Conservation (phyloP, 2,113 vertebrate genomes). For the Gulo gulo region DNA sequence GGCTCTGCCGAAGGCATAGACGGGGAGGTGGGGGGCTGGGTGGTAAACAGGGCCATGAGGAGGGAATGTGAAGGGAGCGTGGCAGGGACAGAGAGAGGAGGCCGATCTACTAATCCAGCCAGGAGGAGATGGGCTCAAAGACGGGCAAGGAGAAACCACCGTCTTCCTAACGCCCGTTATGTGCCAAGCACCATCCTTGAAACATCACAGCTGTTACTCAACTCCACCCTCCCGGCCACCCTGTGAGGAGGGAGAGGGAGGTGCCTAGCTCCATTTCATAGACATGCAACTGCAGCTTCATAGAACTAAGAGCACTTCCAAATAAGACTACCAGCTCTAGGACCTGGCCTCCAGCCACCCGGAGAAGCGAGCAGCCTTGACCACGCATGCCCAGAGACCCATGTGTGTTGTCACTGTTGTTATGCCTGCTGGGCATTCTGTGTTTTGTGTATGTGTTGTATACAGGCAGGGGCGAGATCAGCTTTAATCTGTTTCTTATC, state of each 20-base stretch:
- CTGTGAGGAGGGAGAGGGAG: background rate
- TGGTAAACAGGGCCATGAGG: background rate
- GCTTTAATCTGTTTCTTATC: background rate
- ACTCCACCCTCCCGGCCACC: background rate
- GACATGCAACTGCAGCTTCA: background rate
- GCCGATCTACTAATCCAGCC: background rate
- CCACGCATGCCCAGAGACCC: accelerated
- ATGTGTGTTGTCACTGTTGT: no score
- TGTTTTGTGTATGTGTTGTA: background rate
- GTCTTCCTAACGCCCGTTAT: background rate
- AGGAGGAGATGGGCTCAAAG: background rate
- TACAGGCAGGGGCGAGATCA: background rate
- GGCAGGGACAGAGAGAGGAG: background rate
- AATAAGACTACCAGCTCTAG: background rate
- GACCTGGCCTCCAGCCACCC: background rate
- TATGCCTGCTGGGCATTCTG: background rate
- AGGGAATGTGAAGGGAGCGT: background rate
- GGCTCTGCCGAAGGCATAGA: background rate
- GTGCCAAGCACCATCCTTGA: background rate
- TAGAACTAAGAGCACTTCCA: background rate
- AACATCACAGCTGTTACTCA: background rate
- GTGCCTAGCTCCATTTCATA: background rate
- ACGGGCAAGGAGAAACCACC: accelerated
- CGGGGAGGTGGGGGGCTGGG: background rate
- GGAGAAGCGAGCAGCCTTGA: background rate